Base-by-base conservation (phyloP, 53 echinoderm and acorn worm species). In the Apostichopus leukothele region DNA sequence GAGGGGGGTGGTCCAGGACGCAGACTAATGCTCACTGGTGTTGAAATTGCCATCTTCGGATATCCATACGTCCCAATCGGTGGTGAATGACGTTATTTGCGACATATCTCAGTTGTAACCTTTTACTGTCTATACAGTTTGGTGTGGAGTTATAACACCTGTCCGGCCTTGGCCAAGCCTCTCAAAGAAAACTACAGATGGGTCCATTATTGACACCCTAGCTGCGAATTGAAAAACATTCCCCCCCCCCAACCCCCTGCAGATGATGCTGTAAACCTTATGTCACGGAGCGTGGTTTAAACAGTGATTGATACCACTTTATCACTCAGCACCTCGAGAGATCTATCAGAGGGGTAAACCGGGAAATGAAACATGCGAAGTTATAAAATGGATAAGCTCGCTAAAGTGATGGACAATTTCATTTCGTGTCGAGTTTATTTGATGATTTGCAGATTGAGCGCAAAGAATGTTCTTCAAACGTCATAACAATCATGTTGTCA, bases 361-460 rank as follows among this genome's bases (percentile, higher is more conserved):
- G 71, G 39, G 39, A 71, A 3, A 71, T 6, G 71, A 19, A 71
- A 71, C 71, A 71, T 5, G 6, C 71, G 6, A 71, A 18, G 16
- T 71, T 6, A 14, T 1, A n/a, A 18, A 71, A 6, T 71, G 71
- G 71, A 5, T 71, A 71, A 71, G 71, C 71, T 71, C 18, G 16
- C 18, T n/a, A 71, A 71, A 71, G 71, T 71, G 71, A 71, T 71
- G 71, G 71, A 71, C 71, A 71, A 71, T 71, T 71, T 16, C 71
- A 71, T 71, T 71, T 18, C 71, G 20, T 19, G 20, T 71, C 71
- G 18, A 71, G 71, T 71, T 71, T 71, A 71, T 71, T 18, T 71
- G 71, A 71, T 6, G n/a, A 71, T 19, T 71, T 71, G 16, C 71
- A 71, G 71, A 71, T 71, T 19, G 71, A 71, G 16, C 18, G 71